Evolutionary conservation across 92 coral and sea anemone species (phyloP).

Genomic region (Epizoanthus illoricatus): DNA sequence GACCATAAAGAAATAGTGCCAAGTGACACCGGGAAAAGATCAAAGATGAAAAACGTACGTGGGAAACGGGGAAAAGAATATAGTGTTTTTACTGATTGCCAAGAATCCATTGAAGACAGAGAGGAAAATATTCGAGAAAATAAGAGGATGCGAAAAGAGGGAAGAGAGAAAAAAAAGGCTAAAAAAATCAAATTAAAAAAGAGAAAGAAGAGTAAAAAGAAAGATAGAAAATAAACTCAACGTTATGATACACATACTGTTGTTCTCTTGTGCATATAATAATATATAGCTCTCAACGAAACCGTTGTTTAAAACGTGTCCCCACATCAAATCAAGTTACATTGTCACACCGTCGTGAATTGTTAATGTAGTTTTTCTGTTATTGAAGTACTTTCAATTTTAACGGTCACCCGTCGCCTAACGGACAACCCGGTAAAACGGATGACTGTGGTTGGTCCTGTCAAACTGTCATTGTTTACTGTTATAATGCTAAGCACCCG

Average conservation of each 20-base stretch:
- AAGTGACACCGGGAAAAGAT: neutral
- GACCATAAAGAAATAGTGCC: neutral
- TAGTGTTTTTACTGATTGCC: neutral
- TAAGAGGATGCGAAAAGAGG: constrained; percentile 20
- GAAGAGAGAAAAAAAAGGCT: neutral
- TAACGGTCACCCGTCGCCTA: too few relatives aligned
- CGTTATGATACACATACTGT: neutral
- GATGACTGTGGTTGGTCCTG: too few relatives aligned
- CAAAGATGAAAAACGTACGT: neutral
- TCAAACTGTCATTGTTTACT: too few relatives aligned
- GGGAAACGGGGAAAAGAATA: neutral
- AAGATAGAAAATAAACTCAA: neutral
- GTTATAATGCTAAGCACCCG: too few relatives aligned
- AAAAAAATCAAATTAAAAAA: constrained; percentile 18
- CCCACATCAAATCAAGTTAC: too few relatives aligned
- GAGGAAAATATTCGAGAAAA: neutral
- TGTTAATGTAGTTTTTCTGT: too few relatives aligned
- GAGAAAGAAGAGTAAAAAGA: constrained; percentile 26
- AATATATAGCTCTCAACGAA: too few relatives aligned
- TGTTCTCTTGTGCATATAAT: too few relatives aligned
- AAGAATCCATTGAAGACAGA: neutral
- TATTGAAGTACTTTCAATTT: too few relatives aligned
- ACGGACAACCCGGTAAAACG: too few relatives aligned
- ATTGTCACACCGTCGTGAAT: too few relatives aligned
- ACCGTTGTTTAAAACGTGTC: too few relatives aligned